Evolutionary conservation across 2,888 invertebrate genomes (phyloP), one percentile per base, ranked within the genome.

Genomic region (Drosophila cracens): DNA sequence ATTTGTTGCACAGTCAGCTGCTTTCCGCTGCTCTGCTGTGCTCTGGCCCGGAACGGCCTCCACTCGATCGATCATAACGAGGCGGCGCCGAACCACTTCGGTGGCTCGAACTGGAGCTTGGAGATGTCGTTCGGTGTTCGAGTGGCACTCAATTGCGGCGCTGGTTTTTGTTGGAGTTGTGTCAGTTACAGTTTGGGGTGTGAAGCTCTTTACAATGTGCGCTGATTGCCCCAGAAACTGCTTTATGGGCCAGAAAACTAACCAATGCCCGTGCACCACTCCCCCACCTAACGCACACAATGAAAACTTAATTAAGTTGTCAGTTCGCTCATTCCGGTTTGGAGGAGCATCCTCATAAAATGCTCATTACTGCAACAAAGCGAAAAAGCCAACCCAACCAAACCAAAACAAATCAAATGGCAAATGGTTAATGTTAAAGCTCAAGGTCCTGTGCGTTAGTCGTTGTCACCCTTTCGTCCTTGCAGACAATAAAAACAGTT

Each of bases 221-320:
- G 70, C 80, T 74, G 76, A 79, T 80, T 80, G 73, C 67, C 76
- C 76, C 69, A 27, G 51, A 34, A 56, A 62, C 56, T 57, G 54
- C 46, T 36, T 36, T 51, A 38, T 49, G 43, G 36, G 63, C 40
- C 57, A 29, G 63, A 33, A 57, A 60, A 52, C 43, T 31, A 57
- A 49, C 33, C 18, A 51, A 46, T 11, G 34, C 16, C 29, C 16
- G 46, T 10, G 13, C 29, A 18, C 51, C 43, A 36, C 29, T 27
- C 58, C 4, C 16, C 38, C 36, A 4, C 11, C 60, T 18, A 57
- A 74, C 62, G 71, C 74, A 81, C 79, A 88, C 86, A 88, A 86
- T 87, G 83, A 82, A 89, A 87, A 85, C 87, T 87, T 89, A 87
- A 89, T 87, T 87, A 87, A 87, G 87, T 83, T 85, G 89, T 89